These are phyloP conservation scores for Erebia palarica DNA, from an alignment of 2,888 invertebrate genomes.

Conservation along the genomic window DNA sequence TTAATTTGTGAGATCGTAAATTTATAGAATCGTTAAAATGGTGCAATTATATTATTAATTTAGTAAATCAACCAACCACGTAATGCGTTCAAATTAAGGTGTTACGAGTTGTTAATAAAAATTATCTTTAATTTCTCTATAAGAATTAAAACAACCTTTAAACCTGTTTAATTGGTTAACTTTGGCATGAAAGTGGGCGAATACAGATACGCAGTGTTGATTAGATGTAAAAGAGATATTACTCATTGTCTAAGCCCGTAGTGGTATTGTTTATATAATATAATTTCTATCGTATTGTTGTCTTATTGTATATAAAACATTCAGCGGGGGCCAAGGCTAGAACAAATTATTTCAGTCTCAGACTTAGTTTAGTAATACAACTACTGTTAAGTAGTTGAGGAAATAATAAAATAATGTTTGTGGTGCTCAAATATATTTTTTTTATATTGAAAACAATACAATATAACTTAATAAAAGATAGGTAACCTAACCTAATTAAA, in stretches of 20 bases:
- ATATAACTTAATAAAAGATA: no score
- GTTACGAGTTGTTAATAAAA: background rate
- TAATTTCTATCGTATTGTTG: constrained; percentile 7
- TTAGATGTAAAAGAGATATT: constrained; percentile 18
- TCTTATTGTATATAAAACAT: constrained; percentile 7
- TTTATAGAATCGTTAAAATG: background rate
- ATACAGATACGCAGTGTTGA: constrained; percentile 14
- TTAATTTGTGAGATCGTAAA: constrained; percentile 9
- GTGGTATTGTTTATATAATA: constrained; percentile 13
- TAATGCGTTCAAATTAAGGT: constrained; percentile 3
- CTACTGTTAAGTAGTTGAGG: no score
- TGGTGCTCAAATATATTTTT: no score
- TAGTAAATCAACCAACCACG: background rate
- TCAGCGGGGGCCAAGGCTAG: constrained; percentile 12
- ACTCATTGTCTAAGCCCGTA: constrained; percentile 17
- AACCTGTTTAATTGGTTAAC: constrained; percentile 9
- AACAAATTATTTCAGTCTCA: background rate
- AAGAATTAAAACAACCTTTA: constrained; percentile 3
- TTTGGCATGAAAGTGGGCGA: constrained; percentile 20
- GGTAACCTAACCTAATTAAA: no score
- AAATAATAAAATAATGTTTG: no score
- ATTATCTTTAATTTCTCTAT: background rate
- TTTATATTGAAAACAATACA: no score
- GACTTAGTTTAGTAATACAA: background rate
- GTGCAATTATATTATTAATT: constrained; percentile 1